These are phyloP conservation scores for Hirudo medicinalis DNA, from an alignment of 1,140 invertebrate genomes.

Conservation along the genomic window DNA sequence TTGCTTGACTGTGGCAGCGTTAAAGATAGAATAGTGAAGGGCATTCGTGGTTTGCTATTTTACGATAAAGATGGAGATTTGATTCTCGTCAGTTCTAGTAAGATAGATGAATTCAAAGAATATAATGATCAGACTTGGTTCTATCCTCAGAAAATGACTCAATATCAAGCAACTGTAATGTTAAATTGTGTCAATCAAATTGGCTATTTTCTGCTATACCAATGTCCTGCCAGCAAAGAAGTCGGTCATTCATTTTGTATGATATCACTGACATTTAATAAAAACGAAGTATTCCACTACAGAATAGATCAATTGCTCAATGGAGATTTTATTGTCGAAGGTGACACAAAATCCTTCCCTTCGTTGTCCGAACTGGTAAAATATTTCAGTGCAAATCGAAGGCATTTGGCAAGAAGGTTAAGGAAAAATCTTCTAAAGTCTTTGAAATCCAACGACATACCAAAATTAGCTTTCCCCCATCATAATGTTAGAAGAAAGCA, in stretches of 20 bases:
- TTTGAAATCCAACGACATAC: background rate
- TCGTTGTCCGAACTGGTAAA: constrained; percentile 14
- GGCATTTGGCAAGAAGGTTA: constrained; percentile 17
- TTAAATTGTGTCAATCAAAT: constrained; percentile 12
- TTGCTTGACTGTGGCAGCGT: background rate
- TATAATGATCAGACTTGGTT: constrained; percentile 17
- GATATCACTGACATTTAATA: constrained; percentile 10
- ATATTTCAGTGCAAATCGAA: constrained; percentile 16
- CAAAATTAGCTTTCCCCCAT: background rate
- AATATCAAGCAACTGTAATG: constrained; percentile 18
- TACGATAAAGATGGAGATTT: constrained; percentile 16
- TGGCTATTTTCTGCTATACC: constrained; percentile 19
- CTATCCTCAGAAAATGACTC: constrained; percentile 17
- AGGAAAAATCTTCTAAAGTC: constrained; percentile 16
- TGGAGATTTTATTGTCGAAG: constrained; percentile 18
- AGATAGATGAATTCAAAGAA: constrained; percentile 12
- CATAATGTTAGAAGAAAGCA: constrained; percentile 11
- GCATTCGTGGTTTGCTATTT: background rate
- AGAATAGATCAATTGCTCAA: constrained; percentile 13
- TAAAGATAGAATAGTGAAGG: background rate
- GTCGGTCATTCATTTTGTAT: constrained; percentile 1
- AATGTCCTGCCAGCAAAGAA: background rate
- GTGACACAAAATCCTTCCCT: constrained; percentile 19
- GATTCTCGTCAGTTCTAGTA: constrained; percentile 7
- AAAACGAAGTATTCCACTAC: constrained; percentile 19